Percentiles rank a stretch among this genome's conserved stretches.
phyloP scores from a whole-genome alignment of 1,140 invertebrate species.

The Stegodyphus mimosarum region DNA sequence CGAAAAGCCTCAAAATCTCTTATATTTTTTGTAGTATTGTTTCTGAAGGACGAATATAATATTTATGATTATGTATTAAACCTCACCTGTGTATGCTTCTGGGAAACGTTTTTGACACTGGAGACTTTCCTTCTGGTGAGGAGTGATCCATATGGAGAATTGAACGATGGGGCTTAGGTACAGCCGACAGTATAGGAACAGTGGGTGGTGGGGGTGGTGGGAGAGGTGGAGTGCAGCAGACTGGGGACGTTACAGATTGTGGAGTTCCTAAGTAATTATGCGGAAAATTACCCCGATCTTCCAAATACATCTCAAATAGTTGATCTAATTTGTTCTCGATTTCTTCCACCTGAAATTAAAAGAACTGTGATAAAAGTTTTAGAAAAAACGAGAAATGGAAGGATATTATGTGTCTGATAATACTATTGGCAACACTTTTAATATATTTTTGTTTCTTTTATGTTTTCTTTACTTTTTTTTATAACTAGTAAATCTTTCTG shows the following conservation, averaged over 20 bases:
- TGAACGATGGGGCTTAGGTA: conserved; percentile 47
- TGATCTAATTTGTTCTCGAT: conserved; percentile 93
- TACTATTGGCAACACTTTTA: no score
- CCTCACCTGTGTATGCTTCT: conserved; percentile 74
- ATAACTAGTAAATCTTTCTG: no score
- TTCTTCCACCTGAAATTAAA: conserved; percentile 82
- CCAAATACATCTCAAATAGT: conserved; percentile 91
- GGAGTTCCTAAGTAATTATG: conserved; percentile 32
- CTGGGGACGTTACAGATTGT: conserved; percentile 36
- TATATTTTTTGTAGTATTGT: neutral
- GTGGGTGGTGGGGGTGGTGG: conserved; percentile 54
- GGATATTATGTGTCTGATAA: no score
- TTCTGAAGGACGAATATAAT: neutral
- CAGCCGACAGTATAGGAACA: conserved; percentile 61
- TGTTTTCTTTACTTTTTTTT: no score
- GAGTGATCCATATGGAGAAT: conserved; percentile 52
- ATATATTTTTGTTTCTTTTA: no score
- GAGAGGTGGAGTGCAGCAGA: conserved; percentile 61
- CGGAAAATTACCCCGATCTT: conserved; percentile 72
- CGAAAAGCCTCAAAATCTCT: no score
- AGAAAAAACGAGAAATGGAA: no score
- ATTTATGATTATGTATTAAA: neutral
- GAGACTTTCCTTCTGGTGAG: conserved; percentile 28
- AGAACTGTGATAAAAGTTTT: neutral
- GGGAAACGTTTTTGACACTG: conserved; percentile 70